Evolutionary conservation across 2,888 invertebrate species (phyloP), one percentile per base, ranked within the genome.

Genomic region (Hecatera dysodea): DNA sequence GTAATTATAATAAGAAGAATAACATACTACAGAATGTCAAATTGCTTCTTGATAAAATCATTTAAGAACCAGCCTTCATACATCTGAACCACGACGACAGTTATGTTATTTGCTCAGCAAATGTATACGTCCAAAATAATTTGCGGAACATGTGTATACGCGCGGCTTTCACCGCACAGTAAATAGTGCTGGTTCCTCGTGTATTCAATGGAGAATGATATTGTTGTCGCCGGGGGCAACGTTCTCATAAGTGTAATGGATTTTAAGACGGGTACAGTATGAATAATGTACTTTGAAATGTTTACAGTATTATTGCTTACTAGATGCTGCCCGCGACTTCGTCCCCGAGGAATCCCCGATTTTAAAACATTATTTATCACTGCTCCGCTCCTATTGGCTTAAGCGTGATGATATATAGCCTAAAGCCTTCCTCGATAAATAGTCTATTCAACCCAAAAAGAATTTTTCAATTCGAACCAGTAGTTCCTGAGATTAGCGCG

Each of bases 31-130:
- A 39, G 2, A 39, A 33, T 4, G 9, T 33, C 33, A 33, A 7
- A 33, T 33, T 33, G 5, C 1, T 8, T 4, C 33, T 17, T 29
- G 19, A 29, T 19, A 27, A 53, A 9, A 19, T 29, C 2, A 15
- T 6, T 36, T 29, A 29, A 29, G 15, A 5, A 12, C 50, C 7
- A 3, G 0, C 24, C 50, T 15, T 50, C 50, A 50, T 15, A 15
- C 15, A 52, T 19, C n/a, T 15, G 11, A 8, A 19, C 22, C 19
- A 17, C 19, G 5, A 22, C 29, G 11, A 52, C 2, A 19, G 24
- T 42, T 42, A n/a, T 27, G 36, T 22, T 72, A 57, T 59, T 74
- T 56, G n/a, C n/a, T 11, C 17, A 48, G 9, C n/a, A 57, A 75
- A 55, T 67, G n/a, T 33, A 22, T 15, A 39, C 42, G 22, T 60